Evolutionary conservation across 1,140 invertebrate genomes (phyloP), one percentile per base, ranked within the genome.

Genomic region (Drosophila truncata): DNA sequence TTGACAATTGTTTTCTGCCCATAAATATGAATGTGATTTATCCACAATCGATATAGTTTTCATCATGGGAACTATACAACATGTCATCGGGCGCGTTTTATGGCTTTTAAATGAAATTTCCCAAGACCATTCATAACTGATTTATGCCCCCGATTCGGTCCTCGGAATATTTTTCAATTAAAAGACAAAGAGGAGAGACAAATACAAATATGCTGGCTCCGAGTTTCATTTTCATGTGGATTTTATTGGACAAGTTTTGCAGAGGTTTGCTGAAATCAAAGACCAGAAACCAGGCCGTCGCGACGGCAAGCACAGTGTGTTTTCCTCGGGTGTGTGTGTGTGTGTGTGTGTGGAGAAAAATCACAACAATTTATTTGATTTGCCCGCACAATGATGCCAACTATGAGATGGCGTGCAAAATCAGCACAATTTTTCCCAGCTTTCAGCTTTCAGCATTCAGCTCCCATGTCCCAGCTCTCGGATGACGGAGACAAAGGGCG

Each of bases 361-460:
- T 88, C 80, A 71, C 59, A 88, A 90, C 81, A 81, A 88, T 88
- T 88, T 88, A 84, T 88, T 88, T 90, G 80, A 81, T 88, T 84
- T 90, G 81, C 81, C 85, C 84, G 80, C 81, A 88, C 84, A 83
- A 90, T 78, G 81, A 88, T 90, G 84, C 85, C 84, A 90, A 85
- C 85, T 85, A 78, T 72, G 73, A 90, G 81, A 71, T 74, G 71
- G 81, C 85, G 70, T 90, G 85, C 85, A 63, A 64, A 70, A 85
- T 90, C 85, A 90, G 85, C 85, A 90, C 55, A 90, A 90, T 79
- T 79, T 71, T 78, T 79, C 78, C 73, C 27, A 29, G 27, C 27
- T 29, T 29, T 27, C 76, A 80, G 80, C 64, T 55, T 55, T 50
- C 47, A 49, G 47, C 47, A 13, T 50, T 52, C 50, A 35, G 50